Evolutionary conservation across 2,113 vertebrate species (phyloP), one percentile per base, ranked within the genome.

Genomic region (Nesogale talazaci): DNA sequence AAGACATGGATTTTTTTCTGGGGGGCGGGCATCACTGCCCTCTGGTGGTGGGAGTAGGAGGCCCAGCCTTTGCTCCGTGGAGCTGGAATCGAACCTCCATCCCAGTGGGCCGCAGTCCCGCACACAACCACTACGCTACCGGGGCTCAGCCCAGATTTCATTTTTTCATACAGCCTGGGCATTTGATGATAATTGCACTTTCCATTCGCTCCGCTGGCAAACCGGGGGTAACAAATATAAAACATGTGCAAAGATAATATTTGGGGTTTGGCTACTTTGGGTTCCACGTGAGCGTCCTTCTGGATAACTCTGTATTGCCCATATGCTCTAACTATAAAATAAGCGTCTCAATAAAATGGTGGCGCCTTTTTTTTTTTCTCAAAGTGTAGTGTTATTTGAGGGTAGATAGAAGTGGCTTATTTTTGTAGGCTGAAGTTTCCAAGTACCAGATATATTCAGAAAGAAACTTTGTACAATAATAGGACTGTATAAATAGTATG

Each of bases 1-100:
- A 90, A 46, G 38, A 94, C 42, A 89, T 83, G 52, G 81, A 72
- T 83, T n/a, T n/a, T n/a, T n/a, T n/a, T n/a, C n/a, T n/a, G n/a
- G n/a, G n/a, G n/a, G n/a, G n/a, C n/a, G n/a, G n/a, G n/a, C n/a
- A n/a, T n/a, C n/a, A n/a, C n/a, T n/a, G n/a, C n/a, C n/a, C n/a
- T n/a, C n/a, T n/a, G n/a, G n/a, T n/a, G n/a, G n/a, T n/a, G n/a
- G n/a, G n/a, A n/a, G n/a, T n/a, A n/a, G n/a, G n/a, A n/a, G n/a
- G n/a, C n/a, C n/a, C n/a, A n/a, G n/a, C n/a, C n/a, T n/a, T n/a
- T n/a, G n/a, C n/a, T n/a, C n/a, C n/a, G n/a, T n/a, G n/a, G n/a
- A n/a, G n/a, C n/a, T n/a, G n/a, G n/a, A n/a, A n/a, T n/a, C n/a
- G n/a, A n/a, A n/a, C n/a, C n/a, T n/a, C n/a, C n/a, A n/a, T n/a